Evolutionary conservation across 2,797 vertebrate species (phyloP), one percentile per base, ranked within the genome.

Genomic region (Arrhamphus sclerolepis): DNA sequence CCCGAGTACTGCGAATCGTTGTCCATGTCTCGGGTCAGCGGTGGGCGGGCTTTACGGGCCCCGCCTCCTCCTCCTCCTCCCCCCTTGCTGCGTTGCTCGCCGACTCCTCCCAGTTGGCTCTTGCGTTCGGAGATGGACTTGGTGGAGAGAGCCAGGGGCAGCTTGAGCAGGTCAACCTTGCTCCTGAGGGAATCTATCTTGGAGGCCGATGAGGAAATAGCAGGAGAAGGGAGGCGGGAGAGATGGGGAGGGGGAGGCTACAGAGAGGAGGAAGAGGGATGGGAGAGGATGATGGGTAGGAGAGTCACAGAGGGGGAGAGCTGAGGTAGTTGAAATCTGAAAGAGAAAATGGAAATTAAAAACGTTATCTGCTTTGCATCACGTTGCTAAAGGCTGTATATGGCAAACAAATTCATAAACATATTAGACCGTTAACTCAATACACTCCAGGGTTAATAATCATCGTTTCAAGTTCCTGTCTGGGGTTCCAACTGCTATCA

Each of bases 111-210:
- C 93, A 97, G 93, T 92, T 95, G 96, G 85, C 92, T 87, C 54
- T 94, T 94, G 68, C 92, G 91, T 78, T 93, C 89, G 0, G 91
- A 86, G 87, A 94, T 90, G 75, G 93, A 92, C 87, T 92, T 93
- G 74, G 91, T 86, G 59, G 93, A 91, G 68, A 98, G 94, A 74
- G 94, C 90, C 75, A 98, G 83, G 26, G 97, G 97, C 91, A 94
- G 94, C 92, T 94, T 95, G 90, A 97, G 88, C 86, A 98, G 93
- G 82, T 98, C 96, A 83, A 98, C 97, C 6, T 95, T 97, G 76
- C 94, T 96, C 96, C 94, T 95, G 94, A 98, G 93, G 93, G 97
- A 96, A 95, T 98, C 96, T 97, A 98, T 98, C 93, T 96, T 96
- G 96, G 94, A 96, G 84, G 92, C 87, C 75, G 88, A 70, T 11